Conservation (phyloP, 2,113 vertebrate species). For the Ellobius talpinus region DNA sequence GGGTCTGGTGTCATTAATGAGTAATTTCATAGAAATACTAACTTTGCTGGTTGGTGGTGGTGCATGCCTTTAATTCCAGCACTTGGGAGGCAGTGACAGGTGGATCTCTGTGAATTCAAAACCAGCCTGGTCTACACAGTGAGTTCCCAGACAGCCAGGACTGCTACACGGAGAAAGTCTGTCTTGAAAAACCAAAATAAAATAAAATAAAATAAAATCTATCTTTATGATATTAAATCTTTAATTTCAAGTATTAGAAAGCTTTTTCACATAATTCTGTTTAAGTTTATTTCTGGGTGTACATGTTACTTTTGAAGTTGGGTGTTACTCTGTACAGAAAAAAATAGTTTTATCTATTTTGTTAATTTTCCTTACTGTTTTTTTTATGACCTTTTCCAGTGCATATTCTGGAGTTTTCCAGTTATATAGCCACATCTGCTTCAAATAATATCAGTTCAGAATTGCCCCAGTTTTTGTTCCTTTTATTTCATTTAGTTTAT, state of each 20-base stretch:
- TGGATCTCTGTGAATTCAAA: neutral
- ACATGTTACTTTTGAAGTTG: neutral
- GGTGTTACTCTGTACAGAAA: neutral
- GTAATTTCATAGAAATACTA: neutral
- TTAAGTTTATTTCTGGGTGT: neutral
- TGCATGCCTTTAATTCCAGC: neutral
- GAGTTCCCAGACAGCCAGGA: neutral
- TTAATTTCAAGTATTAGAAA: neutral
- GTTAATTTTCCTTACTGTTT: neutral
- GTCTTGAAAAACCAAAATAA: neutral
- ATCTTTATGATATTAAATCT: neutral
- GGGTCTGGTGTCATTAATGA: neutral
- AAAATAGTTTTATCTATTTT: neutral
- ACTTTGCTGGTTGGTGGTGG: neutral
- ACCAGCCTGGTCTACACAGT: neutral
- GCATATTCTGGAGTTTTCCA: neutral
- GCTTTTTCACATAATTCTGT: neutral
- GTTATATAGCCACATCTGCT: neutral
- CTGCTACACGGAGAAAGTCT: neutral
- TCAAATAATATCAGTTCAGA: neutral
- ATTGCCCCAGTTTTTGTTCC: neutral
- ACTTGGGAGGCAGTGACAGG: neutral
- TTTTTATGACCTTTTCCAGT: neutral
- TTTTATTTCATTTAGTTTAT: slow-evolving; percentile 18
- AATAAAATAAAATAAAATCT: neutral